phyloP scores from a whole-genome alignment of 2,113 vertebrate species.

The Odontesthes bonariensis region DNA sequence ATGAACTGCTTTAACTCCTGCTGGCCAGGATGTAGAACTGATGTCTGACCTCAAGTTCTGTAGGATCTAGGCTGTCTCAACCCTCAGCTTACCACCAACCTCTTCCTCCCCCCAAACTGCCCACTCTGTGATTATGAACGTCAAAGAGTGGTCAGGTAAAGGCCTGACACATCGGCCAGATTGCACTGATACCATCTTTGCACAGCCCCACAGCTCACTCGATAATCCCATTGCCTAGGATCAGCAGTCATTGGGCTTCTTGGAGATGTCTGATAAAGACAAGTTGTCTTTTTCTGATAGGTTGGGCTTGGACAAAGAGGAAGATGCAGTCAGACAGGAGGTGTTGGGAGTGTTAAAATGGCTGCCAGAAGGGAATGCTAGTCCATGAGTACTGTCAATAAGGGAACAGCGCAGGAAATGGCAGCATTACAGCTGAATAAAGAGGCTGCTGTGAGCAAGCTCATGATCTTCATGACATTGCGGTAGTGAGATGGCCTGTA shows the following conservation, averaged over 20 bases:
- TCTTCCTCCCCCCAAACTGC: not conserved
- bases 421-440: constrained; percentile 39
- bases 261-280: constrained; percentile 32
- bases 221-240: constrained; percentile 51
- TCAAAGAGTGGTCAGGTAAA: constrained; percentile 22
- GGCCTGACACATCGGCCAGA: constrained; percentile 8
- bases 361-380: constrained; percentile 28
- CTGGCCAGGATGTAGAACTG: constrained; percentile 87
- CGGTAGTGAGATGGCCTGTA: constrained; percentile 28
- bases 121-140: constrained; percentile 17
- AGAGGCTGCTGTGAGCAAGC: constrained; percentile 20
- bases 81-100: constrained; percentile 25
- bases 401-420: constrained; percentile 44
- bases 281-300: constrained; percentile 27
- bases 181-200: constrained; percentile 41
- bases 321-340: constrained; percentile 10
- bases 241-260: constrained; percentile 25
- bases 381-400: constrained; percentile 28
- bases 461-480: constrained; percentile 12
- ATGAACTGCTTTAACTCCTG: constrained; percentile 84
- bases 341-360: constrained; percentile 13
- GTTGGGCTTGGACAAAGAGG: constrained; percentile 10
- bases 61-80: constrained; percentile 30
- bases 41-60: constrained; percentile 46
- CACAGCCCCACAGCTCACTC: constrained; percentile 40